Evolutionary conservation across 2,888 invertebrate genomes (phyloP), one percentile per base, ranked within the genome.

Genomic region (Byasa hedistus): DNA sequence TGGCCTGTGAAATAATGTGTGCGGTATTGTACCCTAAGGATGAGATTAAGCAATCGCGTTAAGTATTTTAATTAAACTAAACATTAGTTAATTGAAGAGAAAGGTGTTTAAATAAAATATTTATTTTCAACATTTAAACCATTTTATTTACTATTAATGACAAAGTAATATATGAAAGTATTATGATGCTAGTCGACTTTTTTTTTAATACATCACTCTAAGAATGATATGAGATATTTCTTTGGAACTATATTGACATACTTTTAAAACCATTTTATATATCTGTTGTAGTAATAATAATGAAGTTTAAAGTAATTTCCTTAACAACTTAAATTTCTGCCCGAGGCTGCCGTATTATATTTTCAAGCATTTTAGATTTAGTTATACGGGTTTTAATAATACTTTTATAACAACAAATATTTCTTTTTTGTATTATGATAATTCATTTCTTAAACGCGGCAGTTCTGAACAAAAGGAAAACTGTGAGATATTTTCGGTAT

Each of bases 151-250:
- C 57, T n/a, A 32, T 64, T 22, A 48, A 24, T 48, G 57, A 57
- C 27, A 23, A 44, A 54, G 27, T 36, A 22, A 27, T 65, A 79
- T 78, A 74, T 77, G 73, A 77, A 86, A 89, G 89, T 90, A 89
- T 89, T 89, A 89, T 81, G 89, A 89, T 89, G 83, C 90, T 90
- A 90, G 90, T 90, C 90, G 82, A 79, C 77, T 27, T 39, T 39
- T 79, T 78, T 78, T 82, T 82, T 79, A 72, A 72, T 64, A 61
- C 64, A 75, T 66, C 73, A 71, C 69, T 73, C 72, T 68, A 51
- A 21, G 19, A 51, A 51, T 51, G 19, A n/a, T 51, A 51, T 51
- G 51, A n/a, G 10, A n/a, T 51, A n/a, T n/a, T 21, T 21, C 15
- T 51, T 21, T 21, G 5, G 8, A 21, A 51, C 10, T 51, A 51